A percentile compares a stretch with the other conserved stretches of the same genome.
phyloP scores from a whole-genome alignment of 2,888 invertebrate species.

The Lasioglossum malachurum region DNA sequence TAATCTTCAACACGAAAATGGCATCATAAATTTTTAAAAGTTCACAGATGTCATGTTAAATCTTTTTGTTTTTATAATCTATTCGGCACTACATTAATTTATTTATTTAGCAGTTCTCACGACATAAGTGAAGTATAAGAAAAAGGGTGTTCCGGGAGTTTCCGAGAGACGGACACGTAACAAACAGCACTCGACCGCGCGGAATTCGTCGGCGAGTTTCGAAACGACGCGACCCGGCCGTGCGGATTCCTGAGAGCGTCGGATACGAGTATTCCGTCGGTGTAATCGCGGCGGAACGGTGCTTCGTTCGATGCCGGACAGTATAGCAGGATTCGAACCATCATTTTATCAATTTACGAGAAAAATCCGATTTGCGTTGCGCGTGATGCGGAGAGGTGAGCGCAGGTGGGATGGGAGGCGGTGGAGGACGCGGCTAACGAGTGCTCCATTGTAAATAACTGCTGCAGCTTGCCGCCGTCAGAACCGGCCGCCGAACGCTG shows the following conservation, averaged over 20 bases:
- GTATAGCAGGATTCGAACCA: conserved; percentile 71
- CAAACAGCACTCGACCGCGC: conserved; percentile 13
- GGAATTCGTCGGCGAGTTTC: conserved; percentile 16
- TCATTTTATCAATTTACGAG: conserved; percentile 79
- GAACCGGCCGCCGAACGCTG: conserved; percentile 67
- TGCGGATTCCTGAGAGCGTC: conserved; percentile 45
- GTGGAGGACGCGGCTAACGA: conserved; percentile 74
- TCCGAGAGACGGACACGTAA: not conserved
- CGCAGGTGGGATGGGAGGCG: conserved; percentile 40
- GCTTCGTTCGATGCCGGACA: conserved; percentile 49
- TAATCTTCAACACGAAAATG: too few species aligned
- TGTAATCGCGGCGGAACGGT: conserved; percentile 30
- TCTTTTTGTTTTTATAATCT: too few species aligned
- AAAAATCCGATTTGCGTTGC: conserved; percentile 76
- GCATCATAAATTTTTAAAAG: too few species aligned
- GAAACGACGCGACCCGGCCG: not conserved
- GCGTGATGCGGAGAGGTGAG: conserved; percentile 64
- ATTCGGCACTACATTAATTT: conserved; percentile 22
- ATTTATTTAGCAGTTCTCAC: conserved; percentile 16
- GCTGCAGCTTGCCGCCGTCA: conserved; percentile 71
- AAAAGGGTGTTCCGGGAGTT: not conserved
- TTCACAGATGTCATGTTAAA: too few species aligned
- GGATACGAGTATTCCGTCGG: conserved; percentile 37
- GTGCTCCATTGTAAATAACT: conserved; percentile 79
- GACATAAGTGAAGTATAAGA: conserved; percentile 7